phyloP scores from a whole-genome alignment of 2,797 vertebrate genomes.

The Enoplosus armatus region DNA sequence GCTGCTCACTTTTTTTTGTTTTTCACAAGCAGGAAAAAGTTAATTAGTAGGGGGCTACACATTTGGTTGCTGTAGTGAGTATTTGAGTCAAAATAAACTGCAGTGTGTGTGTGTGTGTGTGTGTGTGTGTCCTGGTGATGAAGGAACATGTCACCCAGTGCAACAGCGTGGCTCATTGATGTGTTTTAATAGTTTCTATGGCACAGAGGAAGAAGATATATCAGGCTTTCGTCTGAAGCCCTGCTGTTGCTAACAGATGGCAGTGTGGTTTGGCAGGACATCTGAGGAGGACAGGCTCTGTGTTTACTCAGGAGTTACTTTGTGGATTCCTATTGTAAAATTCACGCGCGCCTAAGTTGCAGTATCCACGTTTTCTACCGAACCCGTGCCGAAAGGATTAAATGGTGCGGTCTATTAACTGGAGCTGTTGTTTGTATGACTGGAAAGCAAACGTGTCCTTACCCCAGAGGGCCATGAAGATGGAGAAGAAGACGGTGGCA shows the following conservation, averaged over 20 bases:
- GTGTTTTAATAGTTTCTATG: not conserved
- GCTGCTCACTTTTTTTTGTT: not conserved
- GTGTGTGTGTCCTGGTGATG: not conserved
- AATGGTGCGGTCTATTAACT: not conserved
- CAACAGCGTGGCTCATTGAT: not conserved
- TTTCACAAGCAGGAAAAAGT: not conserved
- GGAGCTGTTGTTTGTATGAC: not conserved
- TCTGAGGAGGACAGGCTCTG: slow-evolving; percentile 8
- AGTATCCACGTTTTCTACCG: not conserved
- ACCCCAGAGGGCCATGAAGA: slow-evolving; percentile 99
- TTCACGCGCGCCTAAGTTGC: not conserved
- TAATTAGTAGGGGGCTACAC: too few relatives aligned
- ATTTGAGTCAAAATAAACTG: not conserved
- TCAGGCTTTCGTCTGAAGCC: slow-evolving; percentile 13
- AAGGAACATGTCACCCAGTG: not conserved
- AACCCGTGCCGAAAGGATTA: not conserved
- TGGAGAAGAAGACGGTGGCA: slow-evolving; percentile 96
- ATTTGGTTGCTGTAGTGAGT: not conserved
- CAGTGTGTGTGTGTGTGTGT: not conserved
- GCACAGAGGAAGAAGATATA: not conserved
- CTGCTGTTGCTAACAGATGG: slow-evolving; percentile 70
- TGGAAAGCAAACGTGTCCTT: slow-evolving; percentile 27
- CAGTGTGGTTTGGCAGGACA: slow-evolving; percentile 48
- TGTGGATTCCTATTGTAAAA: not conserved
- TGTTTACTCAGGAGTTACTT: slow-evolving; percentile 3